Evolutionary conservation across 35 echinoderm and acorn worm species (phyloP).

Genomic region (Apostichopus californicus): DNA sequence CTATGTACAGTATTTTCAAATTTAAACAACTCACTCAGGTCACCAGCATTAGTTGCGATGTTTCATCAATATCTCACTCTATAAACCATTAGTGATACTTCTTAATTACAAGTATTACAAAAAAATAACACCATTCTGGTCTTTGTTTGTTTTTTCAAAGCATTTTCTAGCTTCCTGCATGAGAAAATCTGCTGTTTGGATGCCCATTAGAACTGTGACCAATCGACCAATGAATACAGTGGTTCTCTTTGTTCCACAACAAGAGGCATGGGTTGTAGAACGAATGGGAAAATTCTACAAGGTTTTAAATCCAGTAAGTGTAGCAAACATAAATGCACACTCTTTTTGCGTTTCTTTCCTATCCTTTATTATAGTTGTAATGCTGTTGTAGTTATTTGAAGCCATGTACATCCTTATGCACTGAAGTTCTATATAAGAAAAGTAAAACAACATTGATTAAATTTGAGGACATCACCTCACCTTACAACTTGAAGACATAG

Average conservation of each 20-base stretch:
- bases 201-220: constrained; percentile 6
- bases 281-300: constrained; percentile 93
- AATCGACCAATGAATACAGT: constrained; percentile 81
- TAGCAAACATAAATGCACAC: background rate
- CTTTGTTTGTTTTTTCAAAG: background rate
- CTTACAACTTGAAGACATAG: too few species aligned
- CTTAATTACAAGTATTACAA: background rate
- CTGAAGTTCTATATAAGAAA: background rate
- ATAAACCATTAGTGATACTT: too few species aligned
- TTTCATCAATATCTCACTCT: too few species aligned
- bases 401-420: background rate
- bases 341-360: background rate
- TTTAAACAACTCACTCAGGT: too few species aligned
- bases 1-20: too few species aligned
- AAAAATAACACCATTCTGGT: background rate
- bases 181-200: constrained; percentile 26
- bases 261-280: constrained; percentile 98
- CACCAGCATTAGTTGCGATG: too few species aligned
- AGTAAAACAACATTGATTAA: too few species aligned
- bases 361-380: background rate
- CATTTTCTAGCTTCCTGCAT: constrained; percentile 19
- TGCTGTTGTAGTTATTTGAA: background rate
- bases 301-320: constrained; percentile 84
- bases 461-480: too few species aligned
- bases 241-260: constrained; percentile 91